Evolutionary conservation across 2,888 invertebrate genomes (phyloP).

Genomic region (Thecophora atra): DNA sequence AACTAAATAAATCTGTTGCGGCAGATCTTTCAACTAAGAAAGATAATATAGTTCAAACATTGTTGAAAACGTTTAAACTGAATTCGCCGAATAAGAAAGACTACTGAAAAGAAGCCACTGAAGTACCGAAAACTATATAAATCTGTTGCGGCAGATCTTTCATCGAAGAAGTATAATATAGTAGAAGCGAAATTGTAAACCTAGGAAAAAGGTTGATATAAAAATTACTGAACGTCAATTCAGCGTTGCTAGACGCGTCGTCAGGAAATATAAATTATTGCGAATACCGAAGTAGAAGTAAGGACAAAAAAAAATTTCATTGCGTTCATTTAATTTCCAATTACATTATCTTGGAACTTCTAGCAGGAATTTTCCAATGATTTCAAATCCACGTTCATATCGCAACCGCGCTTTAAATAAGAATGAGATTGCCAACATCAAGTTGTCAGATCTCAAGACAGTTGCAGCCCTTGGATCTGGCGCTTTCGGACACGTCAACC

Average conservation of each 20-base stretch:
- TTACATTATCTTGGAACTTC: too few relatives aligned
- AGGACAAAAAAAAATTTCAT: too few relatives aligned
- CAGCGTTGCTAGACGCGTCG: too few relatives aligned
- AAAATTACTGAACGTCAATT: background rate
- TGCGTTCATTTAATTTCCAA: too few relatives aligned
- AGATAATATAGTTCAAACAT: background rate
- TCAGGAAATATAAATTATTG: too few relatives aligned
- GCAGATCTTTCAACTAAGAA: background rate
- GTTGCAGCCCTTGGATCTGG: constrained; percentile 91
- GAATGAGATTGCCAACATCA: constrained; percentile 74
- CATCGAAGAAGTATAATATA: background rate
- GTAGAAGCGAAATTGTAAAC: background rate
- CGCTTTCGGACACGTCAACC: constrained; percentile 89
- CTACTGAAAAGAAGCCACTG: background rate
- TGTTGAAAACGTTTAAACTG: background rate
- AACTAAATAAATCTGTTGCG: background rate
- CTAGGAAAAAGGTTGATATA: background rate
- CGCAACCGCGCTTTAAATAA: too few relatives aligned
- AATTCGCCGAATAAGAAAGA: background rate
- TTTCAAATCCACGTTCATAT: too few relatives aligned
- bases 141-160: background rate
- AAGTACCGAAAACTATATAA: background rate
- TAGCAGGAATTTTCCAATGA: too few relatives aligned
- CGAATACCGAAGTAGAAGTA: too few relatives aligned
- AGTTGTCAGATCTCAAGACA: constrained; percentile 80